Evolutionary conservation across 1,140 invertebrate species (phyloP).

Genomic region (Trichomalopsis sarcophagae): DNA sequence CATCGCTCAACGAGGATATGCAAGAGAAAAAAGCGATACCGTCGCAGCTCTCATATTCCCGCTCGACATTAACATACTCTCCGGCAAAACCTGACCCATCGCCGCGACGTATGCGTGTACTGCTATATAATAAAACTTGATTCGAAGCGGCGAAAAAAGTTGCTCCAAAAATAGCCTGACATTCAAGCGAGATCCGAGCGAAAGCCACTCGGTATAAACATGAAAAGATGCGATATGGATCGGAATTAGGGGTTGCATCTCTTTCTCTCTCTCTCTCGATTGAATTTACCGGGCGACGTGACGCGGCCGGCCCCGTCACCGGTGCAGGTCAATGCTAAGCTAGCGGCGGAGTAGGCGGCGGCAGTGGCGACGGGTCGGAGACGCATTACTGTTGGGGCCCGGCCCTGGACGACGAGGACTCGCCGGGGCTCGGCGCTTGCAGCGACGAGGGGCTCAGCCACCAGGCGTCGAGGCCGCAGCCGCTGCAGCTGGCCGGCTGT

Average conservation of each 20-base stretch:
- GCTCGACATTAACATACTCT: no score
- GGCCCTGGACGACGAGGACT: constrained; percentile 52
- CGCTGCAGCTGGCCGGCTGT: constrained; percentile 67
- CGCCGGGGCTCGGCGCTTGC: constrained; percentile 23
- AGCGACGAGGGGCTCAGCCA: background rate
- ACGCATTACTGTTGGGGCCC: constrained; percentile 46
- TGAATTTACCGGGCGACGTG: constrained; percentile 67
- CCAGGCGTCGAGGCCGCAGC: constrained; percentile 24
- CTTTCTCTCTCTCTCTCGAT: background rate
- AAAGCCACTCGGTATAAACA: background rate
- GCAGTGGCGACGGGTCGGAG: constrained; percentile 69
- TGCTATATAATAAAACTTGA: no score
- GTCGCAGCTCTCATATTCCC: no score
- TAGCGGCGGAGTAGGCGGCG: constrained; percentile 71
- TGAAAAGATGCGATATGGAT: background rate
- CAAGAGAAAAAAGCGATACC: no score
- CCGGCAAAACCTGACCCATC: no score
- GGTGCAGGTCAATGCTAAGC: constrained; percentile 68
- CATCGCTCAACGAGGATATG: background rate
- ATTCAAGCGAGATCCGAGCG: background rate
- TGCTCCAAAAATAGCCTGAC: background rate
- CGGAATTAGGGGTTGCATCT: background rate
- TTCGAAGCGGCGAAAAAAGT: no score
- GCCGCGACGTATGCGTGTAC: no score
- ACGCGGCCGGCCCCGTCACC: constrained; percentile 66